A percentile compares a stretch with the other conserved stretches of the same genome.
phyloP scores from a whole-genome alignment of 2,797 vertebrate species.

The Clamator glandarius region DNA sequence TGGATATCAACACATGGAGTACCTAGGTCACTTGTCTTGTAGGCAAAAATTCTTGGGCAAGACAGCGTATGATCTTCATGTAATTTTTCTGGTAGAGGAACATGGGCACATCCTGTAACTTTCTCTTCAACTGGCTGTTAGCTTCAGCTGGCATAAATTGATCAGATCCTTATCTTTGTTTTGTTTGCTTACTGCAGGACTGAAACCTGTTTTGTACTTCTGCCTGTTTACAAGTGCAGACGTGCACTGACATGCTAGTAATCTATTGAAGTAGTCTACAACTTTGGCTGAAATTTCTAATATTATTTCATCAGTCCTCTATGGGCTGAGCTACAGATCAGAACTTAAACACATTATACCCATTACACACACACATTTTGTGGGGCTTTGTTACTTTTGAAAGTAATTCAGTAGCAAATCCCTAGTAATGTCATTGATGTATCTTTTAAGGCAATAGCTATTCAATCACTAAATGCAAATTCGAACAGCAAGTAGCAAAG shows the following conservation, averaged over 20 bases:
- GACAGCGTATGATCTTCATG: background rate
- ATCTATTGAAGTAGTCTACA: background rate
- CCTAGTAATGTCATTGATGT: constrained; percentile 34
- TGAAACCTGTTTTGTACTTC: background rate
- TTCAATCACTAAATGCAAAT: constrained; percentile 27
- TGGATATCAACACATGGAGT: background rate
- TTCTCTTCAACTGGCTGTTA: background rate
- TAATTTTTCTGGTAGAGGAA: background rate
- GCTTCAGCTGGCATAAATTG: background rate
- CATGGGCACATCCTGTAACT: background rate
- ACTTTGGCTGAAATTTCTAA: background rate
- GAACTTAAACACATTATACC: background rate
- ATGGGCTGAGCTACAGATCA: background rate
- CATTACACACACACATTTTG: background rate
- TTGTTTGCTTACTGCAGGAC: background rate
- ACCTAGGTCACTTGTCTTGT: background rate
- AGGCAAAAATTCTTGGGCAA: background rate
- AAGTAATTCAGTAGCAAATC: background rate
- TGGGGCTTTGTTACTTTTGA: constrained; percentile 2
- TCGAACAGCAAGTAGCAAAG: background rate
- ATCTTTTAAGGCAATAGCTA: constrained; percentile 23
- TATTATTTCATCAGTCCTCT: background rate
- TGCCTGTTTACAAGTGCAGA: background rate
- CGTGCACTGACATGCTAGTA: background rate
- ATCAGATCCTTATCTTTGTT: background rate